Percentiles rank a stretch among this genome's conserved stretches.
These are phyloP conservation scores for Cordilura impudica DNA, from an alignment of 2,888 invertebrate genomes.

Conservation along the genomic window DNA sequence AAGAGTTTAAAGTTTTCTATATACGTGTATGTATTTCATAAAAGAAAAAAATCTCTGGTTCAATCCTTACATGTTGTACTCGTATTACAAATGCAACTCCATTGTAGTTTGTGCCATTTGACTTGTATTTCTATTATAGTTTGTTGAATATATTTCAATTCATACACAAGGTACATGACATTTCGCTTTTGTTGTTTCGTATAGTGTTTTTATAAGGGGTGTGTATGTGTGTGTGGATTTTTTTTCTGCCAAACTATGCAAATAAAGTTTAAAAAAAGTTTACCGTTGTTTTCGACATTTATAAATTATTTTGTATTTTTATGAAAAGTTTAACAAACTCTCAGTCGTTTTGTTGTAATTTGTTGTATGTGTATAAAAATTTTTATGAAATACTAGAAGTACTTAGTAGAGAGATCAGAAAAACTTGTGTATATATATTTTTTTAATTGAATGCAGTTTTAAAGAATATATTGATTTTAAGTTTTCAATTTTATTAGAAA, in stretches of 20 bases:
- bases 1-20: no score
- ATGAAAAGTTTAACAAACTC: conserved; percentile 41
- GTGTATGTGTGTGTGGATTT: background rate
- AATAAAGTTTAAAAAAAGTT: conserved; percentile 58
- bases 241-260: conserved; percentile 42
- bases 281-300: conserved; percentile 55
- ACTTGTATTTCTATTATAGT: conserved; percentile 27
- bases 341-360: background rate
- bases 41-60: no score
- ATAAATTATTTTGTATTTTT: conserved; percentile 60
- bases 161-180: conserved; percentile 46
- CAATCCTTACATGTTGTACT: background rate
- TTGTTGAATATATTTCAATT: conserved; percentile 46
- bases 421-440: no score
- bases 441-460: no score
- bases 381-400: background rate
- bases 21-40: no score
- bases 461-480: no score
- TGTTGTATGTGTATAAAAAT: background rate
- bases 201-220: background rate
- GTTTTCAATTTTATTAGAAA: no score
- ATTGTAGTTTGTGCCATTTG: conserved; percentile 49
- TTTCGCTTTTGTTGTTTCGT: conserved; percentile 29
- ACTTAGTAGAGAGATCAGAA: background rate
- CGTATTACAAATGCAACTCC: conserved; percentile 33